A percentile compares a stretch with the other conserved stretches of the same genome.
Conservation (phyloP, 2,888 invertebrate species). For the Selenia dentaria region DNA sequence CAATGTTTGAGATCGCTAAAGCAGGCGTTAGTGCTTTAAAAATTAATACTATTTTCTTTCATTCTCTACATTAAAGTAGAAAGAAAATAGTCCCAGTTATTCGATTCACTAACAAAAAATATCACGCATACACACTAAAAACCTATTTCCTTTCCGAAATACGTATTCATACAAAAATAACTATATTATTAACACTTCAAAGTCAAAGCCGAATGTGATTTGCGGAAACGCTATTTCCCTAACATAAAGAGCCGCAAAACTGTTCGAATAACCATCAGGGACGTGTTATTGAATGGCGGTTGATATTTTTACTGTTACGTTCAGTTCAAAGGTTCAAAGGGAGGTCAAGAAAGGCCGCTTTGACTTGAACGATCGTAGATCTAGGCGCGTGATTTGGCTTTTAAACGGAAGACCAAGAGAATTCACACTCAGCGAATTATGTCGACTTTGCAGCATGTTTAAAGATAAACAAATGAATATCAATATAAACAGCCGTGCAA, state of each 20-base stretch:
- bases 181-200: conserved; percentile 12
- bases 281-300: conserved; percentile 20
- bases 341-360: conserved; percentile 29
- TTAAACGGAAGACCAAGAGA: too few relatives aligned
- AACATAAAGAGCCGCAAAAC: conserved; percentile 15
- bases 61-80: too few relatives aligned
- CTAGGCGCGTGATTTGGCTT: background rate
- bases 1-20: too few relatives aligned
- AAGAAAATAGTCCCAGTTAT: too few relatives aligned
- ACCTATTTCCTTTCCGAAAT: too few relatives aligned
- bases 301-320: conserved; percentile 29
- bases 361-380: background rate
- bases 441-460: too few relatives aligned
- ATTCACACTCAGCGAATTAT: too few relatives aligned
- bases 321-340: conserved; percentile 26
- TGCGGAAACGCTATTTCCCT: conserved; percentile 20
- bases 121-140: too few relatives aligned
- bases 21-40: too few relatives aligned
- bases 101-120: background rate
- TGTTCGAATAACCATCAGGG: conserved; percentile 11
- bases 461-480: too few relatives aligned
- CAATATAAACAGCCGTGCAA: too few relatives aligned
- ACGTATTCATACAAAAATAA: conserved; percentile 5
- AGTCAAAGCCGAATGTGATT: conserved; percentile 19
- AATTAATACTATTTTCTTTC: too few relatives aligned